Evolutionary conservation across 2,113 vertebrate species (phyloP).

Genomic region (Riparia riparia): DNA sequence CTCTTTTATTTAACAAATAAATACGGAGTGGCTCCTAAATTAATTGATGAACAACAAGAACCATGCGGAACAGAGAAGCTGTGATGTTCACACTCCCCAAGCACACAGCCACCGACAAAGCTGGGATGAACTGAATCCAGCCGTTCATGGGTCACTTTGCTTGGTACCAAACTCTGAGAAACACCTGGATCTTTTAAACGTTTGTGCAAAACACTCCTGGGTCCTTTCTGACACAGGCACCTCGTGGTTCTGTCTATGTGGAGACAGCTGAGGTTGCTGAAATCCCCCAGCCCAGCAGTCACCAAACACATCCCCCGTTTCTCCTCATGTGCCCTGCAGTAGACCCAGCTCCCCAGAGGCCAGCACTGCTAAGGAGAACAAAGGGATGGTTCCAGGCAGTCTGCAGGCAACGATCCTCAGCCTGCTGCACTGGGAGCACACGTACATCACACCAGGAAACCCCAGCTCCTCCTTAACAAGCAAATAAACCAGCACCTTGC

Average conservation of each 20-base stretch:
- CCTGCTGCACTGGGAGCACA: rapidly evolving
- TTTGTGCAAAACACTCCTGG: not conserved
- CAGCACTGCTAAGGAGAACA: rapidly evolving
- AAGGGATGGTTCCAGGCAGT: not conserved
- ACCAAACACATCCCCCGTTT: not conserved
- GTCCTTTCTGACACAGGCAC: not conserved
- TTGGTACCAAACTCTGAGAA: not conserved
- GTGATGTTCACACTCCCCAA: not conserved
- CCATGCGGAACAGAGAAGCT: not conserved
- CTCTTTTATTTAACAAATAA: not conserved
- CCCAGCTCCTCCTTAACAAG: not conserved
- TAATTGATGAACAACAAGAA: not conserved
- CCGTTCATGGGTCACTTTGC: not conserved
- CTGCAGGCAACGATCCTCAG: not conserved
- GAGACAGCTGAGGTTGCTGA: not conserved
- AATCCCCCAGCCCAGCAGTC: not conserved
- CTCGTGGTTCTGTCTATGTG: not conserved
- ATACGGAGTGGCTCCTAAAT: not conserved
- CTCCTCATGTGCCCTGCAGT: not conserved
- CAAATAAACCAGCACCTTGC: not conserved
- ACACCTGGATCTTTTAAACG: not conserved
- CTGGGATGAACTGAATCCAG: not conserved
- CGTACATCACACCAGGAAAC: rapidly evolving
- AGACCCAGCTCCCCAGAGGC: not conserved
- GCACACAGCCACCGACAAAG: not conserved